phyloP scores from a whole-genome alignment of 2,797 vertebrate genomes.

The Oreonectes daqikongensis region DNA sequence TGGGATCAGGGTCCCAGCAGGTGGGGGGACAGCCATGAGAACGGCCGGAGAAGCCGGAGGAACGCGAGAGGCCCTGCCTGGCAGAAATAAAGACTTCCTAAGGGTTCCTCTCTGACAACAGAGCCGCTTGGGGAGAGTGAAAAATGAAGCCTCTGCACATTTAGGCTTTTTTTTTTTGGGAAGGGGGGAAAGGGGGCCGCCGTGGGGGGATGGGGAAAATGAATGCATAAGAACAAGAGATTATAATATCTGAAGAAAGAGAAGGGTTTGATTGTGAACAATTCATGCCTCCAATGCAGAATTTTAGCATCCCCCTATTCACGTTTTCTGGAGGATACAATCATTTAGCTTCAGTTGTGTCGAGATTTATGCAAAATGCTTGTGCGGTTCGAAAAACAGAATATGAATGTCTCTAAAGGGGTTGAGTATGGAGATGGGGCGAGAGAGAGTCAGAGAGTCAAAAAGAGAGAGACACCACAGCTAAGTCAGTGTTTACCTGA shows the following conservation, averaged over 20 bases:
- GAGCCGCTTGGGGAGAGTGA: slow-evolving; percentile 86
- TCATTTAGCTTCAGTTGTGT: slow-evolving; percentile 27
- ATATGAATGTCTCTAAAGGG: neutral
- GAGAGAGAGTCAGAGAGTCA: slow-evolving; percentile 32
- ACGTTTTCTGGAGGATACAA: slow-evolving; percentile 12
- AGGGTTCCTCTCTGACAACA: slow-evolving; percentile 98
- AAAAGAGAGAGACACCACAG: slow-evolving; percentile 67
- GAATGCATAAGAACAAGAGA: slow-evolving; percentile 78
- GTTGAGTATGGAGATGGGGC: neutral
- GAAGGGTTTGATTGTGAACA: slow-evolving; percentile 38
- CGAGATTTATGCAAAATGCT: slow-evolving; percentile 24
- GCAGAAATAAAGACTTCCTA: slow-evolving; percentile 99
- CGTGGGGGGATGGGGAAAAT: slow-evolving; percentile 67
- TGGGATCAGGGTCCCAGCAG: slow-evolving; percentile 99
- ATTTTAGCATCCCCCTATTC: slow-evolving; percentile 11
- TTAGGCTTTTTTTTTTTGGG: slow-evolving; percentile 78
- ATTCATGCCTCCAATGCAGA: slow-evolving; percentile 6
- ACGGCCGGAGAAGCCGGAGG: slow-evolving; percentile 94
- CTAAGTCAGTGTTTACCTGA: slow-evolving; percentile 78
- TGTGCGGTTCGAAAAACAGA: neutral
- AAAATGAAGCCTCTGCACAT: slow-evolving; percentile 94
- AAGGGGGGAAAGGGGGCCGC: slow-evolving; percentile 70
- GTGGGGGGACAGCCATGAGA: slow-evolving; percentile 98
- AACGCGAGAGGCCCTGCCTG: slow-evolving; percentile 96
- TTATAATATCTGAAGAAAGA: slow-evolving; percentile 79